Conservation (phyloP, 1,140 invertebrate species). For the Pseudomyrmex concolor region DNA sequence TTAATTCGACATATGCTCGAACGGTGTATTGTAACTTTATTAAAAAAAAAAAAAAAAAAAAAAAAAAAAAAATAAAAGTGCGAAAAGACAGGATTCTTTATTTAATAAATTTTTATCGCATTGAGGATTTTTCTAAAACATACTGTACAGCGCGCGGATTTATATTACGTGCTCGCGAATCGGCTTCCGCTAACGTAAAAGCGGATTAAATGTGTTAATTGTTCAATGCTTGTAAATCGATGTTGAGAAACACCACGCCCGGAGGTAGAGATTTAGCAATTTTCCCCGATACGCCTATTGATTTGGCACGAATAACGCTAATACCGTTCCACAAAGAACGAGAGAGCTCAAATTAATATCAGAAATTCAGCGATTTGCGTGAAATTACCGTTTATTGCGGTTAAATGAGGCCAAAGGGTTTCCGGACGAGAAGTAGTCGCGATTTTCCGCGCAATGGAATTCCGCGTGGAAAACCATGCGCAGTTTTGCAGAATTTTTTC, state of each 20-base stretch:
- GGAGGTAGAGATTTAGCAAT: slow-evolving; percentile 68
- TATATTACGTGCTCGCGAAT: slow-evolving; percentile 36
- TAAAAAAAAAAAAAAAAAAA: not conserved
- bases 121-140: not conserved
- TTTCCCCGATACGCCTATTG: slow-evolving; percentile 67
- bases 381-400: slow-evolving; percentile 74
- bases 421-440: slow-evolving; percentile 21
- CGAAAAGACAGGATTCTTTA: not conserved
- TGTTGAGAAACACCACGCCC: slow-evolving; percentile 57
- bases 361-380: slow-evolving; percentile 68
- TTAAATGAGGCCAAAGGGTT: slow-evolving; percentile 66
- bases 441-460: slow-evolving; percentile 61
- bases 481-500: not conserved
- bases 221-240: slow-evolving; percentile 68
- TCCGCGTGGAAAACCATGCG: slow-evolving; percentile 10
- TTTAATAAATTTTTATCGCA: slow-evolving; percentile 24
- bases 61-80: not conserved
- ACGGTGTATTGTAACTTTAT: not conserved
- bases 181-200: slow-evolving; percentile 67
- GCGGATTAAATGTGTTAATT: slow-evolving; percentile 72
- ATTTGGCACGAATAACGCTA: slow-evolving; percentile 71
- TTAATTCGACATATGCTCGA: slow-evolving; percentile 20
- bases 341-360: slow-evolving; percentile 73
- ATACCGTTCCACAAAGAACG: slow-evolving; percentile 50
- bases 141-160: too few species aligned